Evolutionary conservation across 1,140 invertebrate genomes (phyloP).

Genomic region (Branchinecta lynchi): DNA sequence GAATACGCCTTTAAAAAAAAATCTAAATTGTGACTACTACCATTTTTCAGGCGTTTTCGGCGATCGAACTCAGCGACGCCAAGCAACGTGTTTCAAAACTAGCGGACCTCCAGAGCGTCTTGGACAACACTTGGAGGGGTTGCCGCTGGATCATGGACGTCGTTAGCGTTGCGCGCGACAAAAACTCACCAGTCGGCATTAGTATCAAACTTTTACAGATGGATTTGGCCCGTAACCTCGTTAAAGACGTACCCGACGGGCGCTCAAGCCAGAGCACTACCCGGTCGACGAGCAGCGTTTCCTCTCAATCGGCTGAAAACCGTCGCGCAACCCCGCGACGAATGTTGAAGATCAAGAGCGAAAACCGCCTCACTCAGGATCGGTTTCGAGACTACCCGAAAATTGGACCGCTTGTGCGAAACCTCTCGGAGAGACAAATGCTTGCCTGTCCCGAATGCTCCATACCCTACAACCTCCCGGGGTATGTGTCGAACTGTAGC

Average conservation of each 20-base stretch:
- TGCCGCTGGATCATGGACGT: conserved; percentile 89
- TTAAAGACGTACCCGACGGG: not conserved
- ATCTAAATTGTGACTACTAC: too few relatives aligned
- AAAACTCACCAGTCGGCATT: conserved; percentile 33
- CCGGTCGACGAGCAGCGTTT: not conserved
- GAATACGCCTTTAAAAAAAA: too few relatives aligned
- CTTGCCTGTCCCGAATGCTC: conserved; percentile 19
- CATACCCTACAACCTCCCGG: conserved; percentile 18
- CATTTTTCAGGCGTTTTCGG: conserved; percentile 58
- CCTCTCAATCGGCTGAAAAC: not conserved
- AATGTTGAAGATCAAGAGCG: not conserved
- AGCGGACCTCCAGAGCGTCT: conserved; percentile 59
- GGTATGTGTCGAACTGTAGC: conserved; percentile 17
- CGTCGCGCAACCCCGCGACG: not conserved
- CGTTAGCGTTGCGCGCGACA: conserved; percentile 76
- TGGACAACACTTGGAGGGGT: conserved; percentile 76
- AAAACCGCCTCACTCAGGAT: not conserved
- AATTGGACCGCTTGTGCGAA: not conserved
- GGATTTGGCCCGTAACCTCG: not conserved
- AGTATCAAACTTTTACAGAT: conserved; percentile 21
- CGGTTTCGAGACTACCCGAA: not conserved
- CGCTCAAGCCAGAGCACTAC: not conserved
- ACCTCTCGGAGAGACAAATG: not conserved
- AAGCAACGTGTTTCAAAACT: conserved; percentile 65
- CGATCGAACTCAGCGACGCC: conserved; percentile 62